Conservation (phyloP, 2,888 invertebrate genomes). For the Nymphalis c-album region DNA sequence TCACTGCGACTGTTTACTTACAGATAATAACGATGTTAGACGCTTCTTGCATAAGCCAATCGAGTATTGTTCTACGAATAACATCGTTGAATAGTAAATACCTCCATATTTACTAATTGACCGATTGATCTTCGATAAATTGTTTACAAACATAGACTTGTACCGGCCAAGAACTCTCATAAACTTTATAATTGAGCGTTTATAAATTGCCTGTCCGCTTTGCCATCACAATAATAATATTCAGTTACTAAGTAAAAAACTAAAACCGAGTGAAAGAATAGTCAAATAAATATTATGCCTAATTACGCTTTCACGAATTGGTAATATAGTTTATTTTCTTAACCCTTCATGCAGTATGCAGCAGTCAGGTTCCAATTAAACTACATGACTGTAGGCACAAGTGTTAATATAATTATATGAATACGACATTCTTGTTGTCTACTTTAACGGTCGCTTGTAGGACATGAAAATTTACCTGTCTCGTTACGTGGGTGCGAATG, state of each 20-base stretch:
- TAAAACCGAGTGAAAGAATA: too few relatives aligned
- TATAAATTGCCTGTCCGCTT: too few relatives aligned
- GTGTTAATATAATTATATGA: not conserved
- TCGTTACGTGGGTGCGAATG: not conserved
- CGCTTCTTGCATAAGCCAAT: constrained; percentile 2
- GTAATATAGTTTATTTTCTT: not conserved
- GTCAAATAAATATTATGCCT: too few relatives aligned
- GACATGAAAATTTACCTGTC: constrained; percentile 10
- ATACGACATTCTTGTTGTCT: not conserved
- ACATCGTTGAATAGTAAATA: constrained; percentile 6
- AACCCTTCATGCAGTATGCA: constrained; percentile 1
- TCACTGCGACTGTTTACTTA: constrained; percentile 38
- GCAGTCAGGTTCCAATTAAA: constrained; percentile 17
- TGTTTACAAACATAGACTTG: constrained; percentile 11
- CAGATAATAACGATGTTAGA: constrained; percentile 37
- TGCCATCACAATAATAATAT: too few relatives aligned
- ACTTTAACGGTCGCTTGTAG: not conserved
- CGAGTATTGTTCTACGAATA: constrained; percentile 5
- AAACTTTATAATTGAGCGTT: too few relatives aligned
- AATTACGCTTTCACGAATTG: too few relatives aligned
- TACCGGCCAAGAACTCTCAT: too few relatives aligned
- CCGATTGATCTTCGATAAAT: constrained; percentile 5
- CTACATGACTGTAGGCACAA: not conserved
- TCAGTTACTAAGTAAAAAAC: too few relatives aligned
- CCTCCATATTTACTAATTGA: constrained; percentile 4